Conservation (phyloP, 2,888 invertebrate species). For the Pammene aurita region DNA sequence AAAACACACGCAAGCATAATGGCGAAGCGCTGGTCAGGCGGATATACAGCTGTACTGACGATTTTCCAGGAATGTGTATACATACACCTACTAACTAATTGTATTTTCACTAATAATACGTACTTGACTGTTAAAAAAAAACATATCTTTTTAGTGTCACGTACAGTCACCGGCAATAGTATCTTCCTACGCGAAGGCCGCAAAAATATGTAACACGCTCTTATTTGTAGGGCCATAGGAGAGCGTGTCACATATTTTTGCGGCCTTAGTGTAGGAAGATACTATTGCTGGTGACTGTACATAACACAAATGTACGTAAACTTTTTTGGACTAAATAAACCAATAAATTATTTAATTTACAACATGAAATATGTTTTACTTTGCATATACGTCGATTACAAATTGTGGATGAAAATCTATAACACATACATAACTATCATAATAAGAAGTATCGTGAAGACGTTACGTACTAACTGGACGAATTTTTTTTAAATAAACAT, state of each 20-base stretch:
- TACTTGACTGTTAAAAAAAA: not conserved
- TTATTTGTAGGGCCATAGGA: too few relatives aligned
- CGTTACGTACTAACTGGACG: not conserved
- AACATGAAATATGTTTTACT: too few relatives aligned
- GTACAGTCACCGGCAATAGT: too few relatives aligned
- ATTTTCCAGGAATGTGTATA: slow-evolving; percentile 33
- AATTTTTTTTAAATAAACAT: slow-evolving; percentile 10
- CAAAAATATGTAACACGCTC: not conserved
- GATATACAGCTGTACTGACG: slow-evolving; percentile 50
- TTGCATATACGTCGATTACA: not conserved
- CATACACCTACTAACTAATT: not conserved
- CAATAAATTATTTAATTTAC: too few relatives aligned
- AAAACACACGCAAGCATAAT: slow-evolving; percentile 75
- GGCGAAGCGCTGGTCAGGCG: slow-evolving; percentile 61
- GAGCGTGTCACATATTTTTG: too few relatives aligned
- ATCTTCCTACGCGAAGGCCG: too few relatives aligned
- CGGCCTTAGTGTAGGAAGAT: too few relatives aligned
- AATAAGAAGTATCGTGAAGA: slow-evolving; percentile 1
- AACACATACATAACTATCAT: not conserved
- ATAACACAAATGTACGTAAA: too few relatives aligned
- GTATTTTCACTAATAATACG: not conserved
- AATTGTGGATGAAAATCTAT: not conserved
- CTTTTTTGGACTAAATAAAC: too few relatives aligned
- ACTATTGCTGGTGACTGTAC: too few relatives aligned
- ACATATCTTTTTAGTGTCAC: not conserved